Evolutionary conservation across 53 echinoderm and acorn worm species (phyloP).

Genomic region (Zoroaster sp.): DNA sequence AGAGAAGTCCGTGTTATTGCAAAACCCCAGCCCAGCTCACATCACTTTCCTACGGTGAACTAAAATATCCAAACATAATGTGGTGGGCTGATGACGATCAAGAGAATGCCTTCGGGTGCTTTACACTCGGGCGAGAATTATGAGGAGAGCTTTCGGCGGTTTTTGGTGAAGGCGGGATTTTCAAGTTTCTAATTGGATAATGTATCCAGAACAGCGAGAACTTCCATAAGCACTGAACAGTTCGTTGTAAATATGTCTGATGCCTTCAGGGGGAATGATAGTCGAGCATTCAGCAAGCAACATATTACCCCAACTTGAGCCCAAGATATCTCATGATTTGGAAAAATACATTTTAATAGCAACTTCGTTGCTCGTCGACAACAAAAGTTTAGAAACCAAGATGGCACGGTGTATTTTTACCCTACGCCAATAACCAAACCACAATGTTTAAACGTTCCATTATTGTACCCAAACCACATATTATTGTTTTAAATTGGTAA

Average conservation of each 20-base stretch:
- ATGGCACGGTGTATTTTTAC: too few species aligned
- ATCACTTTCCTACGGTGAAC: neutral
- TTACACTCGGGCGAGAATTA: neutral
- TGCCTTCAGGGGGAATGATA: neutral
- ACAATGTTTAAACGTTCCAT: too few species aligned
- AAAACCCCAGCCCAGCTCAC: neutral
- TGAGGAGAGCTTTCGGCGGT: neutral
- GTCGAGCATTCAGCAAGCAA: too few species aligned
- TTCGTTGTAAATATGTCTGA: neutral
- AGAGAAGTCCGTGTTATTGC: constrained; percentile 3
- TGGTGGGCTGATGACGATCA: neutral
- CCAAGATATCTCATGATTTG: too few species aligned
- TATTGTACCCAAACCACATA: too few species aligned
- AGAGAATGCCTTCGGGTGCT: neutral
- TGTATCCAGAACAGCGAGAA: constrained; percentile 10
- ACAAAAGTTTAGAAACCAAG: too few species aligned
- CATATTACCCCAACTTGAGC: too few species aligned
- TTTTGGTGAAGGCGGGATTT: neutral
- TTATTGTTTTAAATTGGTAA: too few species aligned
- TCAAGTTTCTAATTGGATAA: constrained; percentile 21
- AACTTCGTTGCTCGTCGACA: too few species aligned
- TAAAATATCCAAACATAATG: neutral
- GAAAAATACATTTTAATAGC: too few species aligned
- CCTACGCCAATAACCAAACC: too few species aligned
- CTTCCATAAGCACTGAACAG: neutral